A percentile compares a stretch with the other conserved stretches of the same genome.
phyloP scores from a whole-genome alignment of 37 sponge, comb jelly and placozoan genomes.

The Agelas oroides region DNA sequence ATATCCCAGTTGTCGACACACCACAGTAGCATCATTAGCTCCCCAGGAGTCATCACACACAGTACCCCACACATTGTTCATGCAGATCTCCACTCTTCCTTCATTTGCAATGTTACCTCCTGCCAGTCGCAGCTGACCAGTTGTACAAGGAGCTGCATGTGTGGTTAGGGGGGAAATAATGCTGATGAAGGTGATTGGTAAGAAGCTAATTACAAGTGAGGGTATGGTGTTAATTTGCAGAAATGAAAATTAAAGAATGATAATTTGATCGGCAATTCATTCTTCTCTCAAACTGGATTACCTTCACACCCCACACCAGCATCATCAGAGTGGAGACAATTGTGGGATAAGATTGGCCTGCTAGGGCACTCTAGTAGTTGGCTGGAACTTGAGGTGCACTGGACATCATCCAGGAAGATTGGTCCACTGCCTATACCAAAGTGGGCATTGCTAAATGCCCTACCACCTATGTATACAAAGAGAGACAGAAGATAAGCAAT shows the following conservation, averaged over 20 bases:
- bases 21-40: background rate
- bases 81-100: background rate
- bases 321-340: conserved; percentile 1
- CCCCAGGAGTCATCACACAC: conserved; percentile 11
- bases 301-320: conserved; percentile 1
- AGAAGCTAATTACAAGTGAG: no score
- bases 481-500: no score
- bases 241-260: no score
- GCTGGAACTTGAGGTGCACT: background rate
- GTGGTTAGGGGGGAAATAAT: no score
- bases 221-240: background rate
- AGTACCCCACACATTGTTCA: conserved; percentile 3
- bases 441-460: no score
- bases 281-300: background rate
- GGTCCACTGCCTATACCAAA: conserved; percentile 3
- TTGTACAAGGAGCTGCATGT: conserved; percentile 21
- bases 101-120: conserved; percentile 10
- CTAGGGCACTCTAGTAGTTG: conserved; percentile 4
- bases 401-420: conserved; percentile 11
- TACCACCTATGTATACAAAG: no score
- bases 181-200: no score
- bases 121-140: background rate
- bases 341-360: background rate
- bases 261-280: no score
- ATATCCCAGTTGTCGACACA: conserved; percentile 3